Base-by-base conservation (phyloP, 1,140 invertebrate genomes). In the Nephila pilipes region DNA sequence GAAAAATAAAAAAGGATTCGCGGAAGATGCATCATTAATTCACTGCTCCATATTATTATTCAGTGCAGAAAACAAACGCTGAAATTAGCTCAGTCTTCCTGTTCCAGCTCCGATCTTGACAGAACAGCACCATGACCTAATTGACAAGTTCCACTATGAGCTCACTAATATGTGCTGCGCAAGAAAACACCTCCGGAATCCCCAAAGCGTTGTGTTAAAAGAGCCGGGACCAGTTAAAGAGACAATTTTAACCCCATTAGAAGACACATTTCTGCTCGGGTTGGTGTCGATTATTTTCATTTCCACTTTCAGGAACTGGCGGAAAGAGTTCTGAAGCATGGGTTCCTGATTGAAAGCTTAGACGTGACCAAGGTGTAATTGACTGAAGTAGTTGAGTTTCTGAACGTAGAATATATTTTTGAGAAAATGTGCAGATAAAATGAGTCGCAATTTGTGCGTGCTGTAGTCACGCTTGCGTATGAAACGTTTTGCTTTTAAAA, bases 81-180 rank as follows among this genome's bases (percentile, higher is more conserved):
- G 65, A 29, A 75, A 75, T 75, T 75, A 75, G 65, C 65, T 75
- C 65, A 75, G 25, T 5, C 65, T 75, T 75, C 29, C 65, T 36
- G 65, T 32, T 14, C 57, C 8, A 75, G 65, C 10, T 14, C 65
- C 25, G 29, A 16, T 75, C 29, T 75, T 32, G n/a, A 29, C 65
- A 25, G n/a, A 69, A 32, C n/a, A 69, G 29, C 65, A 36, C 65
- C 65, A 12, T 75, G 29, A 75, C 65, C 65, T 18, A 75, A 29
- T 32, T 75, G 65, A 75, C 32, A 36, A 29, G 25, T 18, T 75
- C 65, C n/a, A 5, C 29, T 32, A 75, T 75, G 65, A 75, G 25
- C 25, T 12, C 2, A 6, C 65, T 32, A 75, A 75, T 10, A 75
- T 14, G 18, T 36, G 32, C 16, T 29, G 3, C 16, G 10, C 65